These are phyloP conservation scores for Clarias pachynema DNA, from an alignment of 2,797 vertebrate genomes.

Conservation along the genomic window DNA sequence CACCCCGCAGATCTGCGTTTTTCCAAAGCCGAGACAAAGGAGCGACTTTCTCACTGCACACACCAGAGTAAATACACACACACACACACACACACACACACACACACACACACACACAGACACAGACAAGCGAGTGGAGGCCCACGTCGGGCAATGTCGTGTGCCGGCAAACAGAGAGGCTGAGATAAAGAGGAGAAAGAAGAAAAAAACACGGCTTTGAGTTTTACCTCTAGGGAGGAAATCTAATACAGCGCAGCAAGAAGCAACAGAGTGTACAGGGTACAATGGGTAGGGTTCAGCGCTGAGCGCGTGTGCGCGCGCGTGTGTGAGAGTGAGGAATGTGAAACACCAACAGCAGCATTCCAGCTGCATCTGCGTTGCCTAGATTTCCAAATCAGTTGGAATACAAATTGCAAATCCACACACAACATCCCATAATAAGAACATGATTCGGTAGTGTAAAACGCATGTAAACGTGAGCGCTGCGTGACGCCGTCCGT, in stretches of 20 bases:
- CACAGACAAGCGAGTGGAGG: constrained; percentile 35
- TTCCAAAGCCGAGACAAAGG: constrained; percentile 46
- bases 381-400: constrained; percentile 59
- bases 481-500: constrained; percentile 22
- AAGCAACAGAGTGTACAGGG: constrained; percentile 42
- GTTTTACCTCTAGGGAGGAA: constrained; percentile 49
- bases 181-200: constrained; percentile 24
- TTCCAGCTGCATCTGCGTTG: constrained; percentile 76
- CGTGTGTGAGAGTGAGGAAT: constrained; percentile 64
- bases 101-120: constrained; percentile 39
- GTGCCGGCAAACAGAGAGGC: constrained; percentile 63
- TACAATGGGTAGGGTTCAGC: constrained; percentile 49
- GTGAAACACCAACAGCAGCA: constrained; percentile 82
- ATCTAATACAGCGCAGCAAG: constrained; percentile 44
- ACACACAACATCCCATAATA: constrained; percentile 14
- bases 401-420: constrained; percentile 4
- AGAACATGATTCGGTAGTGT: background rate
- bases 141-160: constrained; percentile 61
- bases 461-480: background rate
- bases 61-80: constrained; percentile 56
- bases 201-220: constrained; percentile 32
- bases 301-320: constrained; percentile 11
- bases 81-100: constrained; percentile 39
- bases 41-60: constrained; percentile 38
- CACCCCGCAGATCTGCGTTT: constrained; percentile 65